Evolutionary conservation across 2,113 vertebrate species (phyloP), one percentile per base, ranked within the genome.

Genomic region (Cryptotis parvus): DNA sequence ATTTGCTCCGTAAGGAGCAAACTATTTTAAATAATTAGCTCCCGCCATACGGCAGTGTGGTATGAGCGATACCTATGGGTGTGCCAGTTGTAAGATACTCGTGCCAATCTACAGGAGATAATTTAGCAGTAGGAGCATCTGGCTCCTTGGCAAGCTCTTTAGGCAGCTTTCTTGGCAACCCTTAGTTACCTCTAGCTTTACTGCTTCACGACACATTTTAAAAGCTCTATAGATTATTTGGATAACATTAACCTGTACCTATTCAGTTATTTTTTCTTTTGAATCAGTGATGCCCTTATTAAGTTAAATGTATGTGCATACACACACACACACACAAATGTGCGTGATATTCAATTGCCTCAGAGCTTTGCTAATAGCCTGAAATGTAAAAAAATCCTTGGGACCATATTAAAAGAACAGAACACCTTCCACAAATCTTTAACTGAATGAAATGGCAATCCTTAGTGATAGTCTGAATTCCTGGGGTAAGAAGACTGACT

Each of bases 91-190:
- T 79, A 72, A 89, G 81, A 89, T 39, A 86, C 37, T 22, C 11
- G 1, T 78, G 96, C 95, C 97, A 97, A 4, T 80, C 94, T 97
- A 93, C 91, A 87, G 87, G 95, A 96, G 96, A 95, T 95, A 95
- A 94, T 88, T 96, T 96, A 97, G 96, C 95, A 92, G 94, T 22
- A 92, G 92, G 89, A 97, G 96, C 97, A 97, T 96, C 96, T 98
- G 97, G 95, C 91, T 95, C 85, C 92, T 96, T 98, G 96, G 96
- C 96, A 97, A 70, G 18, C 29, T 96, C 41, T 89, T 84, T 39
- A 94, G 41, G 37, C 65, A 88, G 55, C 92, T 97, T 96, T 96
- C 61, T 91, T 96, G 95, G 95, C 86, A 95, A 3, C 24, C 33
- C 11, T 94, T 88, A 29, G 35, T 87, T 97, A 73, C 65, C 86